Conservation (phyloP, 2,113 vertebrate species). For the Sander vitreus region DNA sequence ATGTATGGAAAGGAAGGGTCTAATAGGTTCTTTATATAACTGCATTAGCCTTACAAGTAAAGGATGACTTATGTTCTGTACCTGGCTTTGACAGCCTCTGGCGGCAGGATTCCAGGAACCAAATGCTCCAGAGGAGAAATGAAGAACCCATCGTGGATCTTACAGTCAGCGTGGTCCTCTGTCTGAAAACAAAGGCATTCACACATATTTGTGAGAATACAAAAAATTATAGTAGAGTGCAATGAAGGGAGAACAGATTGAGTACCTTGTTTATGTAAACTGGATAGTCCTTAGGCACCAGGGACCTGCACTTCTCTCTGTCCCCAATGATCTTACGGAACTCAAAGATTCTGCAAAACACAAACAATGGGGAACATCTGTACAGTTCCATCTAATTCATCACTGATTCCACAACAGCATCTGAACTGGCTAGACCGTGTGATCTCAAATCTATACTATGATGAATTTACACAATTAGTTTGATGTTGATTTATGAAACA, state of each 20-base stretch:
- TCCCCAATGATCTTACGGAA: constrained; percentile 96
- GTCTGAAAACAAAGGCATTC: constrained; percentile 80
- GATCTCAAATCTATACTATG: neutral
- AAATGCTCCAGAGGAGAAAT: constrained; percentile 94
- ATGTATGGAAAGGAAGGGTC: neutral
- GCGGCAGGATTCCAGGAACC: constrained; percentile 93
- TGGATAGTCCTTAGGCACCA: constrained; percentile 95
- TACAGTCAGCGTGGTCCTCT: constrained; percentile 93
- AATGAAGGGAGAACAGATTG: neutral
- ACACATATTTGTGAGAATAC: neutral
- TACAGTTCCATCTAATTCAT: neutral
- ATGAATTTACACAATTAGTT: neutral
- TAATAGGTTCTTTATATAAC: neutral
- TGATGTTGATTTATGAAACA: no score
- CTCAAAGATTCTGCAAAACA: constrained; percentile 92
- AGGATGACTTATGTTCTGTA: constrained; percentile 53
- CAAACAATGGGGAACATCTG: constrained; percentile 1
- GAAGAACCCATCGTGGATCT: constrained; percentile 94
- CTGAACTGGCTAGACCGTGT: neutral
- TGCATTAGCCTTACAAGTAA: neutral
- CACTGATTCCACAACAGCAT: neutral
- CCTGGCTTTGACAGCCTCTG: constrained; percentile 91
- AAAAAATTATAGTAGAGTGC: neutral
- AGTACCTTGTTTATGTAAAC: constrained; percentile 93
- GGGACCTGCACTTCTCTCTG: constrained; percentile 91